Conservation (phyloP, 2,888 invertebrate species). For the Hylaea fasciaria region DNA sequence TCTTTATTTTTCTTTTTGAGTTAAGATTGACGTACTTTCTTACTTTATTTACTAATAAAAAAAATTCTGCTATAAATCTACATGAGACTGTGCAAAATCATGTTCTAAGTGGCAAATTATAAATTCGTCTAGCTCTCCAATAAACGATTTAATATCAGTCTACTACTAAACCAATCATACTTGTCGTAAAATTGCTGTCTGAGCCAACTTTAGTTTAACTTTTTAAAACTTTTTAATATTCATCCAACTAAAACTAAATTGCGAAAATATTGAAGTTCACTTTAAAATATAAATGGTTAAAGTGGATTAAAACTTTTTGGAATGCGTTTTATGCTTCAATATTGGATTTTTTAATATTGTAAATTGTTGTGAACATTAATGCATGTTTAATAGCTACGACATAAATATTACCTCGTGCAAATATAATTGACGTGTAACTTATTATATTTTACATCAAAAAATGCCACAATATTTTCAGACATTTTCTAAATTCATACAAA, state of each 20-base stretch:
- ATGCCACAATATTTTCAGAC: no score
- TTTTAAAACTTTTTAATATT: slow-evolving; percentile 35
- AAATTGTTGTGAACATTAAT: slow-evolving; percentile 20
- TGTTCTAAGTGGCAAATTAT: no score
- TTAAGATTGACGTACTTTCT: no score
- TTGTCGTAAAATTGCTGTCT: slow-evolving; percentile 17
- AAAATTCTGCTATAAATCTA: not conserved
- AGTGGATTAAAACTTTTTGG: slow-evolving; percentile 33
- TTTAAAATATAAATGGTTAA: slow-evolving; percentile 34
- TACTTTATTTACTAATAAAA: no score
- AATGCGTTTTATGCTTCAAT: slow-evolving; percentile 24
- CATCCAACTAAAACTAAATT: slow-evolving; percentile 41
- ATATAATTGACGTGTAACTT: no score
- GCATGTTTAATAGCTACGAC: slow-evolving; percentile 8
- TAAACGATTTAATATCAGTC: slow-evolving; percentile 11
- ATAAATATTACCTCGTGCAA: not conserved
- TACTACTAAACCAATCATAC: slow-evolving; percentile 13
- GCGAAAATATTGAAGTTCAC: slow-evolving; percentile 37
- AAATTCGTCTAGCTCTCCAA: not conserved
- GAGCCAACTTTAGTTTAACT: slow-evolving; percentile 25
- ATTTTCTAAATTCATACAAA: no score
- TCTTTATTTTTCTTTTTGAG: no score
- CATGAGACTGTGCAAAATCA: not conserved
- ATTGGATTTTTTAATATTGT: slow-evolving; percentile 21
- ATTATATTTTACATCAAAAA: no score